Evolutionary conservation across 2,888 invertebrate genomes (phyloP).

Genomic region (Scaptomyza caliginosa): DNA sequence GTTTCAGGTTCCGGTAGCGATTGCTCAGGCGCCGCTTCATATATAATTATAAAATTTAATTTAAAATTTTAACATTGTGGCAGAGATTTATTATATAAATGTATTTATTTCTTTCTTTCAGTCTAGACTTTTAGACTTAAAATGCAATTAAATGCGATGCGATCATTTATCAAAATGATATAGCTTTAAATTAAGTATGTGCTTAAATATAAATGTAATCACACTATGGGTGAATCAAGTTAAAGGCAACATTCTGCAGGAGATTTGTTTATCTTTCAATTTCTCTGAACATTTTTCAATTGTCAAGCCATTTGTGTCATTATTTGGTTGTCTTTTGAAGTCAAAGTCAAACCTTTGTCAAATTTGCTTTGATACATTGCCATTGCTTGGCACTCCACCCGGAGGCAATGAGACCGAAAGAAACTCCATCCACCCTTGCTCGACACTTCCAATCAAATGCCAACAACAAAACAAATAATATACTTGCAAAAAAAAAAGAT

Average conservation of each 20-base stretch:
- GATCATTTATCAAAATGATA: slow-evolving; percentile 50
- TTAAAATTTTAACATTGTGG: slow-evolving; percentile 47
- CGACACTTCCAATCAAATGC: slow-evolving; percentile 69
- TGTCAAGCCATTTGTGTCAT: slow-evolving; percentile 45
- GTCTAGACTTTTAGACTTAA: slow-evolving; percentile 27
- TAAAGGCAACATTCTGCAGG: not conserved
- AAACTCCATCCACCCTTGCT: slow-evolving; percentile 5
- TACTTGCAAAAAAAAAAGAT: slow-evolving; percentile 15
- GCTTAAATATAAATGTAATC: no score
- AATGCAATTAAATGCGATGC: slow-evolving; percentile 41
- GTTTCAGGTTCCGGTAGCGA: slow-evolving; percentile 42
- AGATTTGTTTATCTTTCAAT: slow-evolving; percentile 4
- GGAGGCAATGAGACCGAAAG: slow-evolving; percentile 38
- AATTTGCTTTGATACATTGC: slow-evolving; percentile 63
- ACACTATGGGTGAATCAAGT: not conserved
- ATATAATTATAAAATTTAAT: slow-evolving; percentile 73
- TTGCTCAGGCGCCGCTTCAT: slow-evolving; percentile 45
- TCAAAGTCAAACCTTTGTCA: slow-evolving; percentile 69
- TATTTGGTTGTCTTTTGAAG: slow-evolving; percentile 50
- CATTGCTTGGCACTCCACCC: slow-evolving; percentile 35
- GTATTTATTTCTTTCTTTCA: slow-evolving; percentile 18
- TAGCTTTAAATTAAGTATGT: not conserved
- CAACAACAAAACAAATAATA: slow-evolving; percentile 41
- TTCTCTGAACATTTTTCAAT: slow-evolving; percentile 31
- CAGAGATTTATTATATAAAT: slow-evolving; percentile 64